These are phyloP conservation scores for Zoanthus sansibaricus DNA, from an alignment of 92 coral and sea anemone species.

Conservation along the genomic window DNA sequence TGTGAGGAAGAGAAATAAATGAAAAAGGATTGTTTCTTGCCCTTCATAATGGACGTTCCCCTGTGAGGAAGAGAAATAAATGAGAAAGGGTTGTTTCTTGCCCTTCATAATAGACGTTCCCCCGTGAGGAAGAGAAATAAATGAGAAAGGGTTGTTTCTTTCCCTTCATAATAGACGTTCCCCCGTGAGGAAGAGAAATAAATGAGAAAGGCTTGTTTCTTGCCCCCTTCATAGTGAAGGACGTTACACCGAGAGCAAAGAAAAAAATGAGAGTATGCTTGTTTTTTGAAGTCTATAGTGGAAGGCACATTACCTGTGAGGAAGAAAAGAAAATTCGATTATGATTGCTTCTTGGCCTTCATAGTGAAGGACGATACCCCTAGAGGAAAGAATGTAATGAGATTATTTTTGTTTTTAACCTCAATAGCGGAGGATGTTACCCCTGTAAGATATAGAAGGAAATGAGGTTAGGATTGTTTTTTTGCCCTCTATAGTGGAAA, in stretches of 20 bases:
- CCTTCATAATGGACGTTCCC: conserved; percentile 81
- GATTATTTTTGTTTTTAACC: no score
- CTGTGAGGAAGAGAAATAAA: conserved; percentile 44
- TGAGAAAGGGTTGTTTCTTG: conserved; percentile 44
- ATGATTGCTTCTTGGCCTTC: no score
- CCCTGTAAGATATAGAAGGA: no score
- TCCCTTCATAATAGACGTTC: conserved; percentile 81
- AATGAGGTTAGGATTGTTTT: no score
- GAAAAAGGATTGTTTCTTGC: no score
- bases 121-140: conserved; percentile 52
- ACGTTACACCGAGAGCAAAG: conserved; percentile 66
- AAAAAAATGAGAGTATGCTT: conserved; percentile 47
- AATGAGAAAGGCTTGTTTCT: conserved; percentile 65
- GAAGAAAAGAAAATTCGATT: no score
- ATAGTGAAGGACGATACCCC: no score
- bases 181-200: conserved; percentile 56
- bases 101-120: conserved; percentile 80
- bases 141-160: conserved; percentile 65
- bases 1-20: no score
- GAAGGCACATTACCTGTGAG: no score
- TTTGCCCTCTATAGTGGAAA: conserved; percentile 53
- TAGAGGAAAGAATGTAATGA: no score
- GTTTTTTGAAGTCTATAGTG: no score
- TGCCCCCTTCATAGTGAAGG: conserved; percentile 67
- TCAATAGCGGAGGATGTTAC: no score